Evolutionary conservation across 2,113 vertebrate genomes (phyloP).

Genomic region (Nestor notabilis): DNA sequence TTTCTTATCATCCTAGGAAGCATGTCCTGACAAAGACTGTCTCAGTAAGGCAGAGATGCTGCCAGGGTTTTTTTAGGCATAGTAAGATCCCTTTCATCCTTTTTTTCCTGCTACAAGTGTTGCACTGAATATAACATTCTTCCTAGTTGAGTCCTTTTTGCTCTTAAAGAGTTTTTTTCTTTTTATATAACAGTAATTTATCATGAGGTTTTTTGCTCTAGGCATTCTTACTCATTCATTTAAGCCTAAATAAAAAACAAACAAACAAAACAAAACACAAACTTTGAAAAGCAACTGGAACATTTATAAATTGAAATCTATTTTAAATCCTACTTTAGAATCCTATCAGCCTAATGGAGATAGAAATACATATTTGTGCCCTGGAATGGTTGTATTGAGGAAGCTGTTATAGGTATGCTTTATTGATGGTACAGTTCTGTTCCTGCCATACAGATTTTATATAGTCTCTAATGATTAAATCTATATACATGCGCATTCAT

Average conservation of each 20-base stretch:
- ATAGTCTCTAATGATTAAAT: neutral
- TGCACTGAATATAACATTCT: neutral
- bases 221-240: neutral
- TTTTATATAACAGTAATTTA: neutral
- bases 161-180: neutral
- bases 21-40: neutral
- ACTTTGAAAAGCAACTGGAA: neutral
- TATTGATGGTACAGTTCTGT: neutral
- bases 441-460: neutral
- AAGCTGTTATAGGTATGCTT: neutral
- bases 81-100: neutral
- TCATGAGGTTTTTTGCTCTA: fast-evolving
- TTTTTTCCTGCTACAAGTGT: neutral
- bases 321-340: neutral
- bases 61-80: neutral
- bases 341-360: neutral
- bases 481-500: neutral
- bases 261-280: fast-evolving
- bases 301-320: neutral
- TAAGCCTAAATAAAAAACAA: neutral
- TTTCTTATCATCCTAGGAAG: neutral
- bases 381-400: neutral
- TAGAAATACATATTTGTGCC: neutral
- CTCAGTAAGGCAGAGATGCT: neutral
- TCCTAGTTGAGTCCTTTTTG: neutral